Evolutionary conservation across 2,113 vertebrate genomes (phyloP), one percentile per base, ranked within the genome.

Genomic region (Daphoenositta chrysoptera): DNA sequence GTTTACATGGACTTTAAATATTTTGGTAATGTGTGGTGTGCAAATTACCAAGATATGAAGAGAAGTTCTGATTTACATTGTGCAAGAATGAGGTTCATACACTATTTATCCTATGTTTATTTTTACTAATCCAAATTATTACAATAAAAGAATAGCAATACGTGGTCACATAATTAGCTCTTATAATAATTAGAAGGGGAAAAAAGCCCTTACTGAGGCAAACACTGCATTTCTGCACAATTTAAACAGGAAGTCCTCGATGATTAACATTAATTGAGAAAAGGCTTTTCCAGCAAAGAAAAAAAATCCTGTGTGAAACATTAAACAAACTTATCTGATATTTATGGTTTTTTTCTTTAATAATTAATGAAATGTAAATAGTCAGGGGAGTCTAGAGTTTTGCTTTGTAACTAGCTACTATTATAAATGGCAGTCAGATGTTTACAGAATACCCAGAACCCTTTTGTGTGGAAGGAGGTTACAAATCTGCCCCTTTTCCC

Each of bases 351-450:
- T 96, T 97, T 96, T 91, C 95, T 98, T 98, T 98, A 99, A 99
- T 99, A 98, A 99, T 99, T 99, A 99, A 99, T 99, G 98, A 98
- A 99, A 99, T 98, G 98, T 98, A 99, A 99, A 99, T 99, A 99
- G 98, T 98, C 97, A 97, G 94, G 98, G 97, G 98, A 99, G 97
- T 98, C 98, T 98, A 98, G 96, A 98, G 97, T 97, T 98, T 98
- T 98, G 96, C 97, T 96, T 96, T 98, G 93, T 97, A 98, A 97
- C 97, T 97, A 98, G 96, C 96, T 96, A 93, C 95, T 95, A 95
- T 96, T 98, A 98, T 96, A 98, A 99, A 98, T 98, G 98, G 98
- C 98, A 98, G 98, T 98, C 98, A 98, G 97, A 97, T 99, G 98
- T 99, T 99, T 99, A 99, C 98, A 98, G 98, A 99, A 98, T 98